Conservation (phyloP, 2,113 vertebrate genomes). For the Todiramphus saurophagus region DNA sequence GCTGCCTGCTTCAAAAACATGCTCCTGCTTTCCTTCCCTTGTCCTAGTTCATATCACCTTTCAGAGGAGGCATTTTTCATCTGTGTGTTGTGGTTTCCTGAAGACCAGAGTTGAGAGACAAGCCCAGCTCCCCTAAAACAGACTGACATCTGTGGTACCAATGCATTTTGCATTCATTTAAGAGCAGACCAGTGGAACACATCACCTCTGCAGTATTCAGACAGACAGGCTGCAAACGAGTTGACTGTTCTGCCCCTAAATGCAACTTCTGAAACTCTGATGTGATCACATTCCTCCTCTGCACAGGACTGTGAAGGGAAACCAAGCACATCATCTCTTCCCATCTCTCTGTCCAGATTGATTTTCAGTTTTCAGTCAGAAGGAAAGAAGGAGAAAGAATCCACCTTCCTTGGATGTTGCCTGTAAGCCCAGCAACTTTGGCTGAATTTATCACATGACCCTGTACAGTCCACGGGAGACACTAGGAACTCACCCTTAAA, state of each 20-base stretch:
- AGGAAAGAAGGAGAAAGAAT: background rate
- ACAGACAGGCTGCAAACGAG: background rate
- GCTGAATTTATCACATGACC: background rate
- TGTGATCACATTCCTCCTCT: background rate
- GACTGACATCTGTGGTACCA: background rate
- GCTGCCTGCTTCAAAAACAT: background rate
- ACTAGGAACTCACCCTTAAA: background rate
- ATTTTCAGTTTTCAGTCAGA: background rate
- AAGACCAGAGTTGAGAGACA: background rate
- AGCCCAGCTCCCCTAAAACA: background rate
- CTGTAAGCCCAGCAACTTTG: background rate
- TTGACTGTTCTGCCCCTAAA: background rate
- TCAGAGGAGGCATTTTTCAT: background rate
- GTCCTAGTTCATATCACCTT: background rate
- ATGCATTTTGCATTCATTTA: background rate
- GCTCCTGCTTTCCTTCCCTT: background rate
- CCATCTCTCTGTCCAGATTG: background rate
- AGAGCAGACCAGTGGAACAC: background rate
- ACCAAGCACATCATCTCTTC: background rate
- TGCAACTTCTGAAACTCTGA: background rate
- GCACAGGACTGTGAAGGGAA: background rate
- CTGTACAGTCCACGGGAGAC: background rate
- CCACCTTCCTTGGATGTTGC: background rate
- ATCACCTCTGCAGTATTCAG: accelerated
- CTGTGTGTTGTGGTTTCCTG: background rate